These are phyloP conservation scores for Lasioglossum lativentre DNA, from an alignment of 2,888 invertebrate genomes.

Conservation along the genomic window DNA sequence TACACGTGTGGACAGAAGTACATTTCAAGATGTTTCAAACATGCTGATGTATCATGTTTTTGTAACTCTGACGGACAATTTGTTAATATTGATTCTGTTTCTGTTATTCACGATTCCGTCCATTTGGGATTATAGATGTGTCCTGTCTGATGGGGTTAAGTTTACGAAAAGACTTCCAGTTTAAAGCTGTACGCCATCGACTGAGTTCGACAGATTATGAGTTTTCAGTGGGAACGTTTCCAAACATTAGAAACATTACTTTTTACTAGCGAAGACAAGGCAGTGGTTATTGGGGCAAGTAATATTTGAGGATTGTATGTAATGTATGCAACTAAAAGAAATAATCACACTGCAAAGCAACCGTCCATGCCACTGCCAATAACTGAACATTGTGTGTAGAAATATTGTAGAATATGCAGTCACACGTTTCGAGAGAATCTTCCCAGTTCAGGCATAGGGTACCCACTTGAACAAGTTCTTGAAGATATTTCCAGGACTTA, in stretches of 20 bases:
- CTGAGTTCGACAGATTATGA: constrained; percentile 29
- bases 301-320: constrained; percentile 39
- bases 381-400: constrained; percentile 68
- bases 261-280: constrained; percentile 40
- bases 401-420: constrained; percentile 67
- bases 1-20: background rate
- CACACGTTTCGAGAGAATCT: constrained; percentile 75
- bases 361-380: constrained; percentile 75
- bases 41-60: constrained; percentile 42
- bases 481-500: constrained; percentile 95
- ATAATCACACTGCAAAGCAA: constrained; percentile 75
- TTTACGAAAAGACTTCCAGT: constrained; percentile 14
- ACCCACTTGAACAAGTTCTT: constrained; percentile 98
- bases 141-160: constrained; percentile 7
- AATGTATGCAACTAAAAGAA: constrained; percentile 66
- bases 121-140: constrained; percentile 12
- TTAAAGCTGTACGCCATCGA: constrained; percentile 20
- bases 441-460: constrained; percentile 79
- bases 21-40: constrained; percentile 25
- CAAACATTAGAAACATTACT: constrained; percentile 31
- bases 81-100: constrained; percentile 9
- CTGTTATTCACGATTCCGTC: constrained; percentile 23
- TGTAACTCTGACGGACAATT: constrained; percentile 22
- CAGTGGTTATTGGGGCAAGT: constrained; percentile 52
- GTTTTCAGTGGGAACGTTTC: constrained; percentile 41